These are phyloP conservation scores for Nanorana parkeri DNA, from an alignment of 2,113 vertebrate species.

Conservation along the genomic window DNA sequence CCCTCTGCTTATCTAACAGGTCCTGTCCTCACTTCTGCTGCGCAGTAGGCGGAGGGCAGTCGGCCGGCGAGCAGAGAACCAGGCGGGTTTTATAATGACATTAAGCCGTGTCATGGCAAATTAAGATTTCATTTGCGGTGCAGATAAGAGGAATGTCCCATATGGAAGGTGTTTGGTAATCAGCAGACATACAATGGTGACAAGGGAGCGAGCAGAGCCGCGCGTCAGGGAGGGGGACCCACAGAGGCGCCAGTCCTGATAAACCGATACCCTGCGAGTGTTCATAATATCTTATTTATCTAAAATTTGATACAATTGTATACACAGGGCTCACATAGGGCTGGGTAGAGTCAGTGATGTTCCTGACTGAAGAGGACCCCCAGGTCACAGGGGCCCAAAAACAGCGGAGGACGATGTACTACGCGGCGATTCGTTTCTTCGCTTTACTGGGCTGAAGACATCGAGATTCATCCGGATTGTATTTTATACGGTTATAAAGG, in stretches of 20 bases:
- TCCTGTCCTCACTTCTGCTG: neutral
- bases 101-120: constrained; percentile 27
- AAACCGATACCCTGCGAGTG: too few relatives aligned
- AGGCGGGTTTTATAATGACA: constrained; percentile 12
- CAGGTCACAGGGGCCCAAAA: too few relatives aligned
- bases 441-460: too few relatives aligned
- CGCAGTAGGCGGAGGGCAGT: neutral
- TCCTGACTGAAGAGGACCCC: too few relatives aligned
- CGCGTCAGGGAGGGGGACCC: neutral
- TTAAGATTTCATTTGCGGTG: constrained; percentile 31
- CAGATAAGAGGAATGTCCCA: constrained; percentile 22
- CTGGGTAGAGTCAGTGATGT: neutral
- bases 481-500: too few relatives aligned
- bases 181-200: neutral
- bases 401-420: too few relatives aligned
- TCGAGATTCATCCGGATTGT: too few relatives aligned
- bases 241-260: neutral
- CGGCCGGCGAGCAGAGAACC: neutral
- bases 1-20: neutral
- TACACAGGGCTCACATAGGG: neutral
- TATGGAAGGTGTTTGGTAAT: constrained; percentile 26
- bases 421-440: too few relatives aligned
- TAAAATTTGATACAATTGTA: neutral
- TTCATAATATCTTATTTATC: neutral
- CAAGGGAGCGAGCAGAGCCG: neutral